Percentiles rank a stretch among this genome's conserved stretches.
Evolutionary conservation across 30 jellyfish, hydroid and myxozoan genomes (phyloP).

Genomic region (Phacellophora camtschatica): DNA sequence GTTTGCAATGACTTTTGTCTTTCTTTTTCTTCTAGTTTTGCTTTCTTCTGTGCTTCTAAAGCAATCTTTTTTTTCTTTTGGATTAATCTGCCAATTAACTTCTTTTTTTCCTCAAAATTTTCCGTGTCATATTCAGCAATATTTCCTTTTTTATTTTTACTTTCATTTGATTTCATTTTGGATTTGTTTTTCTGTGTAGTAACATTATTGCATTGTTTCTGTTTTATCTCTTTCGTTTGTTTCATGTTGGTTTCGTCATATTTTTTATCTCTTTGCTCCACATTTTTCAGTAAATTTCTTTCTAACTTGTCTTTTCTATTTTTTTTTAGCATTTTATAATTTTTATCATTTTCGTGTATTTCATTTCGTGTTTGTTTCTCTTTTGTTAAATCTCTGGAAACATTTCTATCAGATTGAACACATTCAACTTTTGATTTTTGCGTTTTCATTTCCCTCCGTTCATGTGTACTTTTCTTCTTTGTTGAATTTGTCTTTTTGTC

Average conservation of each 20-base stretch:
- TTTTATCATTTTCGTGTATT: not conserved
- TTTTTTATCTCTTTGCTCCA: not conserved
- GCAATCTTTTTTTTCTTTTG: not conserved
- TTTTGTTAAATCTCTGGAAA: not conserved
- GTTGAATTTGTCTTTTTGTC: not conserved
- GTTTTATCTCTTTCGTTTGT: not conserved
- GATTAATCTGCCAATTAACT: constrained; percentile 14
- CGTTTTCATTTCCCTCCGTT: not conserved
- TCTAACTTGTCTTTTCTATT: not conserved
- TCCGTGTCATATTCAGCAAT: not conserved
- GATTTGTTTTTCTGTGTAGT: no score
- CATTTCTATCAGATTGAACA: not conserved
- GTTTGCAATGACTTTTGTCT: not conserved
- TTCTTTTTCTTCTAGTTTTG: constrained; percentile 16
- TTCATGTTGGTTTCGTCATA: not conserved
- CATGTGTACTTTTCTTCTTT: not conserved
- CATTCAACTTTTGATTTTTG: not conserved
- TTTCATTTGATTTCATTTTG: no score
- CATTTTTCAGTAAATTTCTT: not conserved
- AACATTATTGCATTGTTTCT: no score
- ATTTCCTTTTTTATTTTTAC: not conserved
- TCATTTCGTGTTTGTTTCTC: not conserved
- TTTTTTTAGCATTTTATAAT: not conserved
- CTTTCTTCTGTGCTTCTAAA: not conserved
- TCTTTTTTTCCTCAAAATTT: constrained; percentile 8